Evolutionary conservation across 2,113 vertebrate genomes (phyloP), one percentile per base, ranked within the genome.

Genomic region (Scalopus aquaticus): DNA sequence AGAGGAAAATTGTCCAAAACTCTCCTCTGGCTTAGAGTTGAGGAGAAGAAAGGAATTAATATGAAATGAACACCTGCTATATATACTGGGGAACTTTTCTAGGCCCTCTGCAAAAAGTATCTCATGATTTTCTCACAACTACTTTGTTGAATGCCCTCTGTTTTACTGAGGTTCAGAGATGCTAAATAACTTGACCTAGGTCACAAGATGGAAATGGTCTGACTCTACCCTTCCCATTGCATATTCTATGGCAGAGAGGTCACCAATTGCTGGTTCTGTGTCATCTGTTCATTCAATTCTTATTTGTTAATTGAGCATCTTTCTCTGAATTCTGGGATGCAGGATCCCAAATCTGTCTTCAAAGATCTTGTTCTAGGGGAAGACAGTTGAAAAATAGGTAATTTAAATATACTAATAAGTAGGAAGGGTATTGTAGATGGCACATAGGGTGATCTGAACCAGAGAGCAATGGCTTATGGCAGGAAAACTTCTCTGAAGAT

Each of bases 1-100:
- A 92, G 26, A 89, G 19, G 89, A 91, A 89, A 88, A 91, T 60
- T 28, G 5, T 91, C 87, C 51, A 30, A n/a, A n/a, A n/a, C n/a
- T 91, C 91, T 17, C 76, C 78, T 93, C 72, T 89, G 67, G 5
- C 17, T 85, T 78, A 19, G n/a, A 60, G 17, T 67, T 65, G 49
- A 9, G 32, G 32, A 84, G 12, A 15, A 44, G 19, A 46, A 82
- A 86, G 60, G 44, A 76, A 65, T 95, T 86, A 39, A 42, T 82
- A 42, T 91, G 92, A 58, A 79, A 54, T 91, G 65, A 85, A 35
- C 17, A 92, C 32, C 35, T 92, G 22, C n/a, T 91, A 17, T 19
- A 17, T 19, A 19, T 58, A 37, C 9, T 15, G 30, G 13, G n/a
- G 44, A n/a, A 46, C 20, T 91, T 96, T 93, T 92, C 67, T 89